Evolutionary conservation across 2,113 vertebrate species (phyloP).

Genomic region (Salminus brasiliensis): DNA sequence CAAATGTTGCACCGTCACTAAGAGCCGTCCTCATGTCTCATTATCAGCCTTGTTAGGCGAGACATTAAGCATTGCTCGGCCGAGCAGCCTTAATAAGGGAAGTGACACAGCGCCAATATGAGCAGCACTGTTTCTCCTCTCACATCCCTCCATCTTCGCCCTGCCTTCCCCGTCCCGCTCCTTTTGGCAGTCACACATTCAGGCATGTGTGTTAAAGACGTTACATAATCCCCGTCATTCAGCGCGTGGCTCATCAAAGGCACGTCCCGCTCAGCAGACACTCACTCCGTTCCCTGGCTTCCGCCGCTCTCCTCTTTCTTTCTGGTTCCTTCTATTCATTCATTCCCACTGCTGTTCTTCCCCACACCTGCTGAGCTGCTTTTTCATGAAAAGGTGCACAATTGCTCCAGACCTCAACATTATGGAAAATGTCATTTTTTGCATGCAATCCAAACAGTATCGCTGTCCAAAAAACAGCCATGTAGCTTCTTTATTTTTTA

Average conservation of each 20-base stretch:
- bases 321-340: neutral
- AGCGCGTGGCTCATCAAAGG: slow-evolving; percentile 73
- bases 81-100: slow-evolving; percentile 70
- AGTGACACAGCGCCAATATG: slow-evolving; percentile 65
- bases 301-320: neutral
- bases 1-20: slow-evolving; percentile 61
- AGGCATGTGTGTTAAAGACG: slow-evolving; percentile 77
- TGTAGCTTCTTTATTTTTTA: no score
- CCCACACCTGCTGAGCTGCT: neutral
- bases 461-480: no score
- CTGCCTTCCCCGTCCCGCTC: slow-evolving; percentile 33
- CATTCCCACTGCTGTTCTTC: neutral
- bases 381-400: no score
- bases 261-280: slow-evolving; percentile 59
- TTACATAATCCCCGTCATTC: slow-evolving; percentile 77
- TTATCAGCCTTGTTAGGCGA: slow-evolving; percentile 66
- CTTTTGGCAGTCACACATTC: slow-evolving; percentile 79
- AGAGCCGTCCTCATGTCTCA: slow-evolving; percentile 58
- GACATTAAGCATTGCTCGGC: slow-evolving; percentile 59
- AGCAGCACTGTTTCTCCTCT: slow-evolving; percentile 57
- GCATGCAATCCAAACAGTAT: no score
- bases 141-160: slow-evolving; percentile 34
- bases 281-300: slow-evolving; percentile 61
- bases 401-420: no score
- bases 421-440: no score